Conservation (phyloP, 2,888 invertebrate species). For the Nymphalis urticae region DNA sequence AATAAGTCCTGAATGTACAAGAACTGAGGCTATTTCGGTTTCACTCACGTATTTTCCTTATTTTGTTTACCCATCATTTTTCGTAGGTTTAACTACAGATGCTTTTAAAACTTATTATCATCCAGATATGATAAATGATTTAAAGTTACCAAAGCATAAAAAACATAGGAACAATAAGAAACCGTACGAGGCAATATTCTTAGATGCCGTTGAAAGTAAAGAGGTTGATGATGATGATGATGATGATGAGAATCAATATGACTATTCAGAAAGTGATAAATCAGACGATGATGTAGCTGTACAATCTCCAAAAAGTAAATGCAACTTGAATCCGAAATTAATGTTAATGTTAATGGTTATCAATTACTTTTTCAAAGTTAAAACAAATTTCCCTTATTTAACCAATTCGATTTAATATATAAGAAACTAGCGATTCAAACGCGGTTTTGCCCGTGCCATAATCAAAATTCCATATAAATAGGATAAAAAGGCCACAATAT, state of each 20-base stretch:
- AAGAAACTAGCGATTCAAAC: no score
- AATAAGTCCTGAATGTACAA: constrained; percentile 41
- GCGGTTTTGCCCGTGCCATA: no score
- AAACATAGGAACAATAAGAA: constrained; percentile 47
- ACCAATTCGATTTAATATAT: no score
- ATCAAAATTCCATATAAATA: no score
- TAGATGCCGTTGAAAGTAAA: constrained; percentile 42
- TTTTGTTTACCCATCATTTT: constrained; percentile 51
- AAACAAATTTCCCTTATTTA: no score
- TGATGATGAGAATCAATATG: constrained; percentile 37
- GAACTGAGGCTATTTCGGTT: constrained; percentile 32
- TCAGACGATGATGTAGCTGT: constrained; percentile 15
- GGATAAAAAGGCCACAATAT: no score
- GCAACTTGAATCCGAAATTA: constrained; percentile 22
- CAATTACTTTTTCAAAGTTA: no score
- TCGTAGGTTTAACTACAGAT: constrained; percentile 43
- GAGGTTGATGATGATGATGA: constrained; percentile 43
- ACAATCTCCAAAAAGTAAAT: constrained; percentile 24
- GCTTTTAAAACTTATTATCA: constrained; percentile 46
- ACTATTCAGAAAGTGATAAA: constrained; percentile 23
- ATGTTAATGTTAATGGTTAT: background rate
- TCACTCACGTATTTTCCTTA: constrained; percentile 43
- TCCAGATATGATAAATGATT: constrained; percentile 44
- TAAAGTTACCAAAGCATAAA: constrained; percentile 45
- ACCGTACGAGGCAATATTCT: constrained; percentile 36